Evolutionary conservation across 23 tunicate genomes (phyloP), one percentile per base, ranked within the genome.

Genomic region (Phallusia fumigata): DNA sequence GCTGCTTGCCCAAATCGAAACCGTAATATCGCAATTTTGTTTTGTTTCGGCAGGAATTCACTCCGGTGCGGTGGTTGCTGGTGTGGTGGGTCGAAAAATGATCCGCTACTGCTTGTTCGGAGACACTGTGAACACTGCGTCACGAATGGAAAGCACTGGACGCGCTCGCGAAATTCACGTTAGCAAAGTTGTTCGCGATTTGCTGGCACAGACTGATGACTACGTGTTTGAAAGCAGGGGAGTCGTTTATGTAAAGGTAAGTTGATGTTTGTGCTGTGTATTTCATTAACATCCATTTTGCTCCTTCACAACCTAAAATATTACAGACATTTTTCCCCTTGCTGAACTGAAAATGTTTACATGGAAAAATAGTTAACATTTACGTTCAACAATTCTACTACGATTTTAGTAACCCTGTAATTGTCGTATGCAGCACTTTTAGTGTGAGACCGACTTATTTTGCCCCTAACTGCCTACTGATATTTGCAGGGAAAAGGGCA

Each of bases 71-170:
- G 85, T 87, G 0, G 90, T 87, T 44, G 90, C 90, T 2, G 90
- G 90, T 34, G 90, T 87, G 15, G 90, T 87, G 44, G 90, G 90
- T 0, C 81, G 75, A 28, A 87, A 87, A 75, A 87, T 87, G 90
- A 81, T 81, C 74, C 74, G 90, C 0, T 87, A 87, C 53, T 87
- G 90, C 47, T 74, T 87, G 64, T 87, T 87, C 36, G 90, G 90
- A 19, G 90, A 87, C 74, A 87, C 90, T 18, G 90, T 87, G 44
- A 87, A 87, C 74, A 87, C 90, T 33, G 90, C 84, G n/a, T 84
- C 88, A 13, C 50, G 88, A 32, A 75, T 84, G 81, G 88, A 84
- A 84, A 84, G 88, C 53, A 74, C 81, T 53, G 88, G 88, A 15
- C 52, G 64, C 33, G 88, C 81, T 32, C 35, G 88, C 13, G 88